phyloP scores from a whole-genome alignment of 1,140 invertebrate species.

The Apis cerana region DNA sequence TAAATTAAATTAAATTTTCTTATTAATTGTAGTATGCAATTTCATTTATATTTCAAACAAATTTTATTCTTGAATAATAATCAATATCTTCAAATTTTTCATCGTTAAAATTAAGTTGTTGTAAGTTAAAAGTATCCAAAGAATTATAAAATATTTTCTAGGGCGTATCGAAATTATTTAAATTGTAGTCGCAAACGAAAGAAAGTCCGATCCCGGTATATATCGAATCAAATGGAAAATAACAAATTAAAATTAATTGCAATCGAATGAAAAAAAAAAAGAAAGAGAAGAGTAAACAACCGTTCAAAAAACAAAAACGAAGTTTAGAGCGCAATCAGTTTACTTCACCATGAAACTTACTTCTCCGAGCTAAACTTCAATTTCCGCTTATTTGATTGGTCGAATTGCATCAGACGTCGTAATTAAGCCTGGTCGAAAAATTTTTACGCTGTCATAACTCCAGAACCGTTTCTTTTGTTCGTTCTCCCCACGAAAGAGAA shows the following conservation, averaged over 20 bases:
- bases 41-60: too few species aligned
- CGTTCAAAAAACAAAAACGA: background rate
- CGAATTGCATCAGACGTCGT: background rate
- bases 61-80: too few species aligned
- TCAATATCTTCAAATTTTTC: too few species aligned
- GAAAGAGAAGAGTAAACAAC: background rate
- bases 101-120: too few species aligned
- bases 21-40: too few species aligned
- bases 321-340: background rate
- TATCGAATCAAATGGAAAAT: background rate
- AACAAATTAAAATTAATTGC: background rate
- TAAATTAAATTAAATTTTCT: too few species aligned
- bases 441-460: constrained; percentile 16
- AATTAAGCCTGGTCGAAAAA: constrained; percentile 38
- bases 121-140: too few species aligned
- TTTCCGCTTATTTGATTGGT: constrained; percentile 3
- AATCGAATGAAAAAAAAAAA: too few species aligned
- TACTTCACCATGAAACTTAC: background rate
- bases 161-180: too few species aligned
- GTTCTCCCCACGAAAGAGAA: background rate
- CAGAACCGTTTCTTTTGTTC: background rate
- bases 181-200: too few species aligned
- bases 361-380: background rate
- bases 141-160: too few species aligned
- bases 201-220: too few species aligned